Percentiles rank a stretch among this genome's conserved stretches.
phyloP scores from a whole-genome alignment of 2,888 invertebrate genomes.

The Pollenia labialis region DNA sequence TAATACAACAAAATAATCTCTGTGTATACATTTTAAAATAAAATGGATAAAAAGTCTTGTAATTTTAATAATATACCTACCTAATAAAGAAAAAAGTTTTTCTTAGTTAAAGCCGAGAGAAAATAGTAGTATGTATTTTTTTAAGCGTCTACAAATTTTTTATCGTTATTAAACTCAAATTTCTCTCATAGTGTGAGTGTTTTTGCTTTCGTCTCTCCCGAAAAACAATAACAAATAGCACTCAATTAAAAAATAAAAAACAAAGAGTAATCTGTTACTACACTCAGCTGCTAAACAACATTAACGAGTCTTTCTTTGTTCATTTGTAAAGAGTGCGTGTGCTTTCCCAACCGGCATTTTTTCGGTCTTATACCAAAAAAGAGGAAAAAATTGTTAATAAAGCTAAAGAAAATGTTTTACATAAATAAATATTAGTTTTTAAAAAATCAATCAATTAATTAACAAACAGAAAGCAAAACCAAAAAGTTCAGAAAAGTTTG shows the following conservation, averaged over 20 bases:
- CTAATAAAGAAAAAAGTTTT: slow-evolving; percentile 39
- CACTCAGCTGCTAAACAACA: slow-evolving; percentile 62
- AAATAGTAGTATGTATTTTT: slow-evolving; percentile 30
- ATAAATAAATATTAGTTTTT: slow-evolving; percentile 1
- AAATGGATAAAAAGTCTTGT: slow-evolving; percentile 67
- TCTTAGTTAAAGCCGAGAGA: slow-evolving; percentile 11
- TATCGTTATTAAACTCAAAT: slow-evolving; percentile 56
- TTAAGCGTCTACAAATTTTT: slow-evolving; percentile 58
- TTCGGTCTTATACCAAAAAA: slow-evolving; percentile 44
- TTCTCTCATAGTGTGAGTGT: slow-evolving; percentile 20
- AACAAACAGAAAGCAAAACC: slow-evolving; percentile 31
- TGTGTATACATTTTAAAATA: slow-evolving; percentile 62
- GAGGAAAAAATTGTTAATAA: slow-evolving; percentile 35
- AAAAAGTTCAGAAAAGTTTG: slow-evolving; percentile 36
- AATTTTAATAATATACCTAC: slow-evolving; percentile 27
- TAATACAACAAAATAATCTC: slow-evolving; percentile 16
- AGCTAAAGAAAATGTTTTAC: slow-evolving; percentile 9
- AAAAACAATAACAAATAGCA: slow-evolving; percentile 27
- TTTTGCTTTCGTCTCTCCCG: not conserved
- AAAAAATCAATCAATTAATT: slow-evolving; percentile 43
- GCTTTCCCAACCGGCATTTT: slow-evolving; percentile 69
- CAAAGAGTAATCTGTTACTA: slow-evolving; percentile 27
- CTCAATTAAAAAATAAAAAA: slow-evolving; percentile 41
- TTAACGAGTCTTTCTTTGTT: slow-evolving; percentile 49
- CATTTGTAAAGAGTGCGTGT: slow-evolving; percentile 45